Base-by-base conservation (phyloP, 2,888 invertebrate genomes). In the Iphiclides podalirius region DNA sequence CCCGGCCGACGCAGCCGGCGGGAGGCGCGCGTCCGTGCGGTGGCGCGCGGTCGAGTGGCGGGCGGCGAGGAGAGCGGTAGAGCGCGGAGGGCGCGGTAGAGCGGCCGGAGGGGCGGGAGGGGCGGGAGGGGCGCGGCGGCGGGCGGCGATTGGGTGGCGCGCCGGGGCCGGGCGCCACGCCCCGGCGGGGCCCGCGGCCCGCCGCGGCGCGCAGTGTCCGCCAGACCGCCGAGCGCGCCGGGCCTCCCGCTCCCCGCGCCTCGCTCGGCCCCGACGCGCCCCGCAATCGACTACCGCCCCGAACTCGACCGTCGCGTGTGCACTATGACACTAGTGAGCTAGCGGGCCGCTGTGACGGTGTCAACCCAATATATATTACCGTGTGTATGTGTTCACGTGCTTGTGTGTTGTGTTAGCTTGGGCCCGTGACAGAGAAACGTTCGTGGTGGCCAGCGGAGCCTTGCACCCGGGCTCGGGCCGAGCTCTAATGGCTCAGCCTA, bases 401-500 rank as follows among this genome's bases (percentile, higher is more conserved):
- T 78, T 66, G 82, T 84, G 87, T 82, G 79, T 80, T 79, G 86
- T 85, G 84, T 83, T 84, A 79, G 79, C 64, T 79, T 74, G 78
- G 76, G 81, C 80, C 84, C 82, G 85, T 82, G 83, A 82, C 74
- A n/a, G 63, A 74, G 79, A 83, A 87, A 73, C 84, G 73, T 86
- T 84, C 87, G 87, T 84, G 82, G 88, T 88, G 86, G 89, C 88
- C 85, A 88, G 88, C 81, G 88, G 87, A 82, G 84, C 88, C 76
- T 75, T 86, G 79, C 86, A 85, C 86, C 86, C 88, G 80, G 87
- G 82, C 89, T 92, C 92, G 91, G 93, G 92, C 91, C 93, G 93
- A 91, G 92, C 92, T 91, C 93, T 92, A 92, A 95, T 95, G 95
- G 94, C 95, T 92, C 94, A 94, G 93, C 94, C 94, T 92, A 93